phyloP scores from a whole-genome alignment of 2,113 vertebrate species.

The Macroglossus sobrinus region DNA sequence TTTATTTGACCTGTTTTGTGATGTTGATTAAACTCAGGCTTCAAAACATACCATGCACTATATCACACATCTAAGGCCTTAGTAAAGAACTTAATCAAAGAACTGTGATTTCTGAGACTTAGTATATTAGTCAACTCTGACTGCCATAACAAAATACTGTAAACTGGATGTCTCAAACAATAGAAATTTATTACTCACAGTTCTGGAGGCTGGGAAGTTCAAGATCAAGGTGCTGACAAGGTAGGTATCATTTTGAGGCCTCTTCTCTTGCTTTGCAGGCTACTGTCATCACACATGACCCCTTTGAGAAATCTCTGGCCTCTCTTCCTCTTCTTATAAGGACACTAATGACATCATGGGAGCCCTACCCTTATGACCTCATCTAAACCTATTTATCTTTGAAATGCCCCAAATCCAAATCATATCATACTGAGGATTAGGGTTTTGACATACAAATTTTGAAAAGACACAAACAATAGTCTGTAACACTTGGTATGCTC shows the following conservation, averaged over 20 bases:
- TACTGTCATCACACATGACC: neutral
- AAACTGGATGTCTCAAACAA: neutral
- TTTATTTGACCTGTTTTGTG: neutral
- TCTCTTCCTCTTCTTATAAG: neutral
- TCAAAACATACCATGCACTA: neutral
- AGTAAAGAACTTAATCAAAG: neutral
- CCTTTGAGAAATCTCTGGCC: neutral
- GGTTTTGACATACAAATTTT: neutral
- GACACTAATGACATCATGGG: no score
- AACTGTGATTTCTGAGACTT: neutral
- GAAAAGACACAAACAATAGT: neutral
- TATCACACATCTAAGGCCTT: neutral
- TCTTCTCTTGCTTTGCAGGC: neutral
- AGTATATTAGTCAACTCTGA: neutral
- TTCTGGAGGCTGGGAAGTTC: neutral
- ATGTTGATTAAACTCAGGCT: neutral
- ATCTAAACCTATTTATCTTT: neutral
- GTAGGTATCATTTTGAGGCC: neutral
- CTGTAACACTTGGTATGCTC: neutral
- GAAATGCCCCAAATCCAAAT: neutral
- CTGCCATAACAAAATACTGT: neutral
- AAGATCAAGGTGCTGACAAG: neutral
- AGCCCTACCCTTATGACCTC: neutral
- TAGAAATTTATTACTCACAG: neutral
- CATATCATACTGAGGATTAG: neutral